Evolutionary conservation across 2,797 vertebrate genomes (phyloP).

Genomic region (Ambastaia sidthimunki): DNA sequence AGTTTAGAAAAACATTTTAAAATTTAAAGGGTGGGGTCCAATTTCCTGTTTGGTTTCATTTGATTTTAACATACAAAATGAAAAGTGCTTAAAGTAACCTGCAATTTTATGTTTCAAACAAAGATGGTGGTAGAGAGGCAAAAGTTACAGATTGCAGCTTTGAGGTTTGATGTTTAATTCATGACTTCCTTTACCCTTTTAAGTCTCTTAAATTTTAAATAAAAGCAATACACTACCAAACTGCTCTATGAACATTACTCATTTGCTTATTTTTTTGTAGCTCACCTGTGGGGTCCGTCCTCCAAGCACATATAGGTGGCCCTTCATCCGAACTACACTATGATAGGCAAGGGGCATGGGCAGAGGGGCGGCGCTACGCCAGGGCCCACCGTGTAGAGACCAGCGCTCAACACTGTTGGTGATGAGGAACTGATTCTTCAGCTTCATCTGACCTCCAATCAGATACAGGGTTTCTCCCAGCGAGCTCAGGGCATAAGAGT

Average conservation of each 20-base stretch:
- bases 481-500: constrained; percentile 88
- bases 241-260: not conserved
- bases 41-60: no score
- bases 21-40: no score
- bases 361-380: constrained; percentile 87
- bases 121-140: no score
- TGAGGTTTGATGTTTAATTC: not conserved
- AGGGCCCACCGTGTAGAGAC: constrained; percentile 84
- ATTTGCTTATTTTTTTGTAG: not conserved
- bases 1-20: no score
- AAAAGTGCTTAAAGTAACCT: no score
- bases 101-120: no score
- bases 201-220: no score
- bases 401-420: constrained; percentile 93
- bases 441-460: constrained; percentile 93
- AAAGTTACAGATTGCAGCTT: not conserved
- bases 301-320: constrained; percentile 89
- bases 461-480: constrained; percentile 86
- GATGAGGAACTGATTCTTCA: constrained; percentile 90
- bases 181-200: no score
- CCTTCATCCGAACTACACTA: constrained; percentile 81
- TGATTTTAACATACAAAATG: no score
- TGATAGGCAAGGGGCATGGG: constrained; percentile 91
- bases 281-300: constrained; percentile 97
- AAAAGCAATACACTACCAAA: constrained; percentile 1